Conservation (phyloP, 35 echinoderm and acorn worm species). For the Ophiothrix spiculata region DNA sequence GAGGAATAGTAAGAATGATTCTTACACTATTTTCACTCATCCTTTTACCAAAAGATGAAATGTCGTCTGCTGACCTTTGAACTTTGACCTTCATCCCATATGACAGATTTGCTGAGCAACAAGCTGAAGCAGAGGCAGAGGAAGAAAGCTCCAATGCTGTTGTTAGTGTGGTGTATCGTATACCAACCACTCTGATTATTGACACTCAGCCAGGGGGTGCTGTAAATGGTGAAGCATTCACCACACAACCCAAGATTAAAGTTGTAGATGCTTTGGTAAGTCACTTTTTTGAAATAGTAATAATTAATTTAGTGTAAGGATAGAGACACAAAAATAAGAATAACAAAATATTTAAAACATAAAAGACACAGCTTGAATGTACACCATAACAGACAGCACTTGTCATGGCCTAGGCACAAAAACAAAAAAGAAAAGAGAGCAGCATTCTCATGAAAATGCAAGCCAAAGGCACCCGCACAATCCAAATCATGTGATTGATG, state of each 20-base stretch:
- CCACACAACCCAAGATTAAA: constrained; percentile 57
- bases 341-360: too few relatives aligned
- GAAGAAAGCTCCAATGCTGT: background rate
- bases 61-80: background rate
- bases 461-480: too few relatives aligned
- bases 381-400: too few relatives aligned
- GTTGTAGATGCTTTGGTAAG: constrained; percentile 76
- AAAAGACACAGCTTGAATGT: too few relatives aligned
- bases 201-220: constrained; percentile 45
- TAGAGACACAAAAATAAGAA: background rate
- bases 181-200: constrained; percentile 35
- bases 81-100: background rate
- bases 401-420: too few relatives aligned
- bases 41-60: too few relatives aligned
- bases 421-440: too few relatives aligned
- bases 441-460: too few relatives aligned
- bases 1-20: too few relatives aligned
- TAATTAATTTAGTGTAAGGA: background rate
- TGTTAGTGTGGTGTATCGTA: constrained; percentile 34
- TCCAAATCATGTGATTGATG: too few relatives aligned
- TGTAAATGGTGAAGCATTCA: constrained; percentile 37
- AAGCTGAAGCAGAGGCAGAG: constrained; percentile 31
- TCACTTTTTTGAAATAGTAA: background rate
- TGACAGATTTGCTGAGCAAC: constrained; percentile 57
- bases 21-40: too few relatives aligned